These are phyloP conservation scores for Lepilemur ruficaudatus DNA, from an alignment of 2,797 vertebrate genomes.

Conservation along the genomic window DNA sequence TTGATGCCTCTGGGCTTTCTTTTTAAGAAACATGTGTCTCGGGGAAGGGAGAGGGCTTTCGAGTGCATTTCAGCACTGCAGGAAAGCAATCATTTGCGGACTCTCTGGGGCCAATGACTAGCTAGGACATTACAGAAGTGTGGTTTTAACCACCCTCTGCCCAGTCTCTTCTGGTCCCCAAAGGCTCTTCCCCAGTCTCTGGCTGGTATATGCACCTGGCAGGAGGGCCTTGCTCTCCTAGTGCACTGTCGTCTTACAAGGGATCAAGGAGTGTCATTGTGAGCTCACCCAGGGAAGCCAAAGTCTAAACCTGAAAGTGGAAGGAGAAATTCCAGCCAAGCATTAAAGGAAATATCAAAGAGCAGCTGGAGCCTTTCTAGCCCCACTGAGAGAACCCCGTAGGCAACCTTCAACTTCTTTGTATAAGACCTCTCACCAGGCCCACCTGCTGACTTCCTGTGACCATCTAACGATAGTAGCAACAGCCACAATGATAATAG, in stretches of 20 bases:
- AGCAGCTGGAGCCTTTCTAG: not conserved
- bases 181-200: not conserved
- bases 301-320: not conserved
- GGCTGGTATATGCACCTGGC: not conserved
- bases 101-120: not conserved
- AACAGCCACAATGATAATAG: not conserved
- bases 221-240: too few species aligned
- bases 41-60: not conserved
- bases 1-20: not conserved
- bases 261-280: not conserved
- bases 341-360: not conserved
- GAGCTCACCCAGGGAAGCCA: not conserved
- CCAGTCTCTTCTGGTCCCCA: not conserved
- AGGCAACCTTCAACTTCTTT: not conserved
- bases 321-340: not conserved
- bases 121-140: not conserved
- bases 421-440: not conserved
- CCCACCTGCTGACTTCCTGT: not conserved
- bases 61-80: not conserved
- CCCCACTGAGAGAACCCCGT: not conserved
- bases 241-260: not conserved
- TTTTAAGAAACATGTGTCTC: not conserved
- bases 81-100: not conserved
- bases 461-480: not conserved
- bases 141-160: not conserved